These are phyloP conservation scores for Acleris sparsana DNA, from an alignment of 2,888 invertebrate species.

Conservation along the genomic window DNA sequence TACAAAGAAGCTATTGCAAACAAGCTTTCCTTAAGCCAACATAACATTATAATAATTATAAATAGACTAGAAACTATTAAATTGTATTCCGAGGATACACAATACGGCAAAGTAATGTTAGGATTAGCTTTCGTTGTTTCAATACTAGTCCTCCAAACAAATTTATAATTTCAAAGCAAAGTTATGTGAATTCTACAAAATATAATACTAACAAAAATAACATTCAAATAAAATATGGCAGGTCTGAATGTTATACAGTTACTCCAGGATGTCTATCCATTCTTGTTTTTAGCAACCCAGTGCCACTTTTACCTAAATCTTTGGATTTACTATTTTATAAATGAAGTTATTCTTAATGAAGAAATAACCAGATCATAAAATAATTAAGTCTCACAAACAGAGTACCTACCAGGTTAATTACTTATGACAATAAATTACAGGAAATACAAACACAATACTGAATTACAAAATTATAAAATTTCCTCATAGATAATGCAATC, in stretches of 20 bases:
- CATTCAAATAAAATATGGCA: slow-evolving; percentile 36
- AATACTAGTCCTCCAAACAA: background rate
- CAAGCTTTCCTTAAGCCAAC: background rate
- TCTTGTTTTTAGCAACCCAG: slow-evolving; percentile 26
- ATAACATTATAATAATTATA: slow-evolving; percentile 10
- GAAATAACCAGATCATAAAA: slow-evolving; percentile 38
- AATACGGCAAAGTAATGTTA: background rate
- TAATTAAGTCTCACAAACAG: slow-evolving; percentile 21
- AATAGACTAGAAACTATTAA: slow-evolving; percentile 26
- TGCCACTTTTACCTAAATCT: slow-evolving; percentile 29
- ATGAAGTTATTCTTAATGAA: slow-evolving; percentile 18
- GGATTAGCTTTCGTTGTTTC: slow-evolving; percentile 21
- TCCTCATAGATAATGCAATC: slow-evolving; percentile 41
- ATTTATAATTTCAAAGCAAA: slow-evolving; percentile 2
- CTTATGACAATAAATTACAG: slow-evolving; percentile 32
- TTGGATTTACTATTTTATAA: slow-evolving; percentile 34
- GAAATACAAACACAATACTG: slow-evolving; percentile 38
- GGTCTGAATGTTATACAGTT: slow-evolving; percentile 22
- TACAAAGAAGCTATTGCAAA: slow-evolving; percentile 5
- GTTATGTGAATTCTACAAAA: slow-evolving; percentile 11
- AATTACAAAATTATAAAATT: slow-evolving; percentile 38
- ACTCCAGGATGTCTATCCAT: slow-evolving; percentile 13
- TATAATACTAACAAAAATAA: slow-evolving; percentile 20
- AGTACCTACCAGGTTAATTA: slow-evolving; percentile 22
- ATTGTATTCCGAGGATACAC: slow-evolving; percentile 1